A percentile compares a stretch with the other conserved stretches of the same genome.
phyloP scores from a whole-genome alignment of 1,140 invertebrate species.

The Popillia japonica region DNA sequence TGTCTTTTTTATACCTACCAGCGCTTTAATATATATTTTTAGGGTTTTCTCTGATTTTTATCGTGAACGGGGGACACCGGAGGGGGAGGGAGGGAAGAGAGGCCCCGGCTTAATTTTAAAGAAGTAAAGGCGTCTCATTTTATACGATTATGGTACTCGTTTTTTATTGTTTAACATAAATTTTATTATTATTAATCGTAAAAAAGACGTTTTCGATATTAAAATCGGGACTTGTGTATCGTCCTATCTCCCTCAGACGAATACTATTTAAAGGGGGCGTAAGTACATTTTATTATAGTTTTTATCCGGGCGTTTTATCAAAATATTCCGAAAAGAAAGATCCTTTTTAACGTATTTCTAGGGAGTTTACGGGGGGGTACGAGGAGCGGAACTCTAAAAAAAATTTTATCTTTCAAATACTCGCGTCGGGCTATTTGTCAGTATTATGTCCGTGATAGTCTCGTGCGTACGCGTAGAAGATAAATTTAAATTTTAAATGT shows the following conservation, averaged over 20 bases:
- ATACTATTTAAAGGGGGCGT: slow-evolving; percentile 8
- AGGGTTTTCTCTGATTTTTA: slow-evolving; percentile 18
- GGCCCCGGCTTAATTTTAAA: background rate
- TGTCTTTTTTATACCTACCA: slow-evolving; percentile 6
- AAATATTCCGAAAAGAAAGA: background rate
- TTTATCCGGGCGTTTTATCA: slow-evolving; percentile 14
- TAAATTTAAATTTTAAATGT: slow-evolving; percentile 17
- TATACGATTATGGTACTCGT: background rate
- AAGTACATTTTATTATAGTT: background rate
- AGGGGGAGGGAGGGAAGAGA: background rate
- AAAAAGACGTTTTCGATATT: slow-evolving; percentile 3
- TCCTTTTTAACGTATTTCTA: background rate
- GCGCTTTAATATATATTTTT: slow-evolving; percentile 13
- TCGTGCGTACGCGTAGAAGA: background rate
- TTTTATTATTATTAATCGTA: slow-evolving; percentile 20
- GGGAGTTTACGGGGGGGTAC: background rate
- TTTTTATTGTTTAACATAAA: slow-evolving; percentile 16
- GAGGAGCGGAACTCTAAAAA: background rate
- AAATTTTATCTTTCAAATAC: slow-evolving; percentile 14
- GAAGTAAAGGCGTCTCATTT: background rate
- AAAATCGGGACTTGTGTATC: background rate
- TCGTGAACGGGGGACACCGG: background rate
- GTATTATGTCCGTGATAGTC: background rate
- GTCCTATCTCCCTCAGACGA: background rate
- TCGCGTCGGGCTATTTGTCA: slow-evolving; percentile 4